These are phyloP conservation scores for Pteruthius melanotis DNA, from an alignment of 2,113 vertebrate species.

Conservation along the genomic window DNA sequence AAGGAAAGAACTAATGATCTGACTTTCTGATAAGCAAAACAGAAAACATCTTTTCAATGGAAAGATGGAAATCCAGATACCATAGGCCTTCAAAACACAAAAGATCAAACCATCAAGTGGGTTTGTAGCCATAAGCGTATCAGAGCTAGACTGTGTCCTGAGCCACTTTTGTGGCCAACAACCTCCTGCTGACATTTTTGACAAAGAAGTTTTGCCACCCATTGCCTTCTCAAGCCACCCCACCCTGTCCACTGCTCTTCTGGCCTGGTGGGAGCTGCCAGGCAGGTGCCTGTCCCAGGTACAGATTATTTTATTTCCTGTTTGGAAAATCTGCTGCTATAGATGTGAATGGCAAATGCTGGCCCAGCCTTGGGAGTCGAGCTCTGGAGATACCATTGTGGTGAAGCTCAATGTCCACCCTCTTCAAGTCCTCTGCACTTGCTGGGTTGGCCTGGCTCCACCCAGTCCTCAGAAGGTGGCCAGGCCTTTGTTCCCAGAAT, in stretches of 20 bases:
- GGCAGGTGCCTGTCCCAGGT: not conserved
- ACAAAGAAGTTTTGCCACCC: not conserved
- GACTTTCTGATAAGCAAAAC: not conserved
- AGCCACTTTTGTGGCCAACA: not conserved
- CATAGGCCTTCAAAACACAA: not conserved
- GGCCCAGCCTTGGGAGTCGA: fast-evolving
- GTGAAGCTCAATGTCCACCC: not conserved
- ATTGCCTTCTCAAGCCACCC: not conserved
- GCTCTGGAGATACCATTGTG: fast-evolving
- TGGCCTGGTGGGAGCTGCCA: not conserved
- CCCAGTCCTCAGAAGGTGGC: not conserved
- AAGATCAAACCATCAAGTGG: not conserved
- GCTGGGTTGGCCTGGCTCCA: not conserved
- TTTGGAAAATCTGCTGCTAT: not conserved
- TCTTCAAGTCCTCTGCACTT: not conserved
- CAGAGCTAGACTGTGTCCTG: not conserved
- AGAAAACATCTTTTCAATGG: not conserved
- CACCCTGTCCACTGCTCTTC: fast-evolving
- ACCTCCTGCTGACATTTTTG: not conserved
- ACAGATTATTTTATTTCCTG: not conserved
- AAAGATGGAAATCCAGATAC: not conserved
- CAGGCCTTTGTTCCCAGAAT: not conserved
- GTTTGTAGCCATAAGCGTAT: not conserved
- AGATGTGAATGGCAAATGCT: not conserved
- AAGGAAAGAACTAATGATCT: not conserved